Base-by-base conservation (phyloP, 2,888 invertebrate genomes). In the Polydrusus tereticollis region DNA sequence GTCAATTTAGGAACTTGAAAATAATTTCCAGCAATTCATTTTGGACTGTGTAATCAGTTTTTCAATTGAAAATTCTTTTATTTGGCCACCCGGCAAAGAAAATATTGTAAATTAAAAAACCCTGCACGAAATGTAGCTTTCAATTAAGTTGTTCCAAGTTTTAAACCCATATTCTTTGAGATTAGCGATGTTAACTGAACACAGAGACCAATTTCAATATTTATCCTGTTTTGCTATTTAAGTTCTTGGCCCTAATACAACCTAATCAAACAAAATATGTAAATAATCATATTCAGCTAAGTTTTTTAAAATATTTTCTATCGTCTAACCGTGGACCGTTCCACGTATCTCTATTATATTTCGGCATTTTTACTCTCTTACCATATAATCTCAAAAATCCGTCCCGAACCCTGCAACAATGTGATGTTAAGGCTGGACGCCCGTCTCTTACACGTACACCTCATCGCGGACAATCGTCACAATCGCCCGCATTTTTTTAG, bases 381-480 rank as follows among this genome's bases (percentile, higher is more conserved):
- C 29, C 65, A 43, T 33, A 70, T 70, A 70, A 70, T 70, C 70
- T 70, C 70, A 70, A 59, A 18, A 70, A 65, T 21, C 52, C n/a
- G 52, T 65, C 57, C 70, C 64, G 65, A 65, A 50, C 59, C 59
- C 70, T 47, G 59, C 64, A 70, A 55, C 52, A 29, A 23, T 38
- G 69, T 69, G 69, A 64, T 69, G 69, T 69, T 33, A 55, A 55
- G 52, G 52, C 52, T 29, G 52, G n/a, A 16, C 29, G 52, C 52
- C 52, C 52, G 14, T 29, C 29, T 18, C 18, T 29, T 29, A 55
- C 16, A 55, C 0, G 21, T 29, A 55, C 59, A 65, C 65, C 20
- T 64, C 64, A 52, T 55, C 63, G 36, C 20, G n/a, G 62, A 55
- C 52, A 41, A 62, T 43, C 47, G 45, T 64, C 63, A 63, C 58